Evolutionary conservation across 1,140 invertebrate genomes (phyloP).

Genomic region (Drosophila parvula): DNA sequence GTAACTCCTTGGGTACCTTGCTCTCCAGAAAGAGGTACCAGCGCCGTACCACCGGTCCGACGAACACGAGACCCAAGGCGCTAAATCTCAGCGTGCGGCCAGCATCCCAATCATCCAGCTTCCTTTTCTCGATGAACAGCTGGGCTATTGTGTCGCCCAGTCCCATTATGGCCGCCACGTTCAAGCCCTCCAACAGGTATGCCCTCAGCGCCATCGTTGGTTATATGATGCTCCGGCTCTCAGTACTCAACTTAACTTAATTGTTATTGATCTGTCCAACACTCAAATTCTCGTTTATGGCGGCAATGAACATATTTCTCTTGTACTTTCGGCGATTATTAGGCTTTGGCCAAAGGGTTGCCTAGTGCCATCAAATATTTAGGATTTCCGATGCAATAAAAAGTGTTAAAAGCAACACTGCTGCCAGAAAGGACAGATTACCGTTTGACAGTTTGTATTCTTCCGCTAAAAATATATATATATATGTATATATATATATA

Average conservation of each 20-base stretch:
- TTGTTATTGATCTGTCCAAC: constrained; percentile 1
- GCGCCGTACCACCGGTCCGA: constrained; percentile 87
- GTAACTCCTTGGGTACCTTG: constrained; percentile 77
- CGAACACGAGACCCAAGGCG: constrained; percentile 77
- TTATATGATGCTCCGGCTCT: neutral
- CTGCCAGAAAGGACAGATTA: neutral
- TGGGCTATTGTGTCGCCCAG: constrained; percentile 84
- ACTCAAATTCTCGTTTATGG: neutral
- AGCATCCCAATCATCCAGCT: constrained; percentile 60
- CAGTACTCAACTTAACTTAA: neutral
- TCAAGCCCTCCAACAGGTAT: constrained; percentile 64
- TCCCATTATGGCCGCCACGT: constrained; percentile 84
- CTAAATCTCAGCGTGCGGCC: constrained; percentile 79
- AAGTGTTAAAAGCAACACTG: neutral
- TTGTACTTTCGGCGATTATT: neutral
- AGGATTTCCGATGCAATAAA: no score
- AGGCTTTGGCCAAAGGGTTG: neutral
- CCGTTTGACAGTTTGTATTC: neutral
- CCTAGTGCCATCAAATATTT: neutral
- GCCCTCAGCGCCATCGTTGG: constrained; percentile 19
- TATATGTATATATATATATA: neutral
- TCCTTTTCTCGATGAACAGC: constrained; percentile 76
- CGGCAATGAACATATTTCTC: neutral
- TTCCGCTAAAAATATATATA: neutral
- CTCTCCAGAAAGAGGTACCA: constrained; percentile 90